These are phyloP conservation scores for Heliconius cydno DNA, from an alignment of 2,888 invertebrate species.

Conservation along the genomic window DNA sequence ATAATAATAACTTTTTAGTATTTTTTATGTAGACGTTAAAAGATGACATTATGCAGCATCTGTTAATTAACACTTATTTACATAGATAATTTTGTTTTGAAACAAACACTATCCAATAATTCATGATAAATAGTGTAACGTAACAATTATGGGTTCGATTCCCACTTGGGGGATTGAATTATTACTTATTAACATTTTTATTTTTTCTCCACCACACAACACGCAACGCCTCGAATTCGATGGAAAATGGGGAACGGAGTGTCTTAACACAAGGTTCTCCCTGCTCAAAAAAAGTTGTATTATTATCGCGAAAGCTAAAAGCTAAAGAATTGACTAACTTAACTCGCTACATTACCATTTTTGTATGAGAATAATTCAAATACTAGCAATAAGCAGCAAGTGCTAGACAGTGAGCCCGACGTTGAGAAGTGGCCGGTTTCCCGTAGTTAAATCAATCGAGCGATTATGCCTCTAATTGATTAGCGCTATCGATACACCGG, in stretches of 20 bases:
- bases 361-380: constrained; percentile 14
- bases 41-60: not conserved
- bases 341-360: not conserved
- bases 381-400: constrained; percentile 23
- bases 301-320: not conserved
- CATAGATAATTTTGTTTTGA: not conserved
- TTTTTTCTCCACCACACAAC: too few species aligned
- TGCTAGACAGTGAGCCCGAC: constrained; percentile 55
- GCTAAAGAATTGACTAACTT: not conserved
- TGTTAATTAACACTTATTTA: not conserved
- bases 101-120: too few species aligned
- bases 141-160: too few species aligned
- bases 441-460: constrained; percentile 64
- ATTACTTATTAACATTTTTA: too few species aligned
- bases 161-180: too few species aligned
- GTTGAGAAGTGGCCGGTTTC: constrained; percentile 59
- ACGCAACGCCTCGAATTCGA: too few species aligned
- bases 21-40: too few species aligned
- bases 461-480: constrained; percentile 61
- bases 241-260: too few species aligned
- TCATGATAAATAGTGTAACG: too few species aligned
- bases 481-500: constrained; percentile 50
- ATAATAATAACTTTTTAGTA: not conserved
- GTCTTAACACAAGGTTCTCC: too few species aligned
- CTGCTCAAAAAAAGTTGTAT: not conserved